Percentiles rank a stretch among this genome's conserved stretches.
Evolutionary conservation across 2,888 invertebrate genomes (phyloP).

Genomic region (Caradrina clavipalpis): DNA sequence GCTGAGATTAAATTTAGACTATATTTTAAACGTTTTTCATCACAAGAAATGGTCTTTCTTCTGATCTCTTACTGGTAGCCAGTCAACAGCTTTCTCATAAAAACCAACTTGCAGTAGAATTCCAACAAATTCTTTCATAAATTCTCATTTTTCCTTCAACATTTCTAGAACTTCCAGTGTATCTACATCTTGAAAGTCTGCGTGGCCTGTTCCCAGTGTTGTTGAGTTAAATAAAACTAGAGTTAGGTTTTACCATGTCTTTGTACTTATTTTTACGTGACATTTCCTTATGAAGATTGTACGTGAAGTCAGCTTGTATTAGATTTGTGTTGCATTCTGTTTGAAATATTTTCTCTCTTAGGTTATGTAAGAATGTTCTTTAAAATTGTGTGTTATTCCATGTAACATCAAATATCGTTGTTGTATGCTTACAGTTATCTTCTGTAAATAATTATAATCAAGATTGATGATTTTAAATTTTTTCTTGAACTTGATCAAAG

Average conservation of each 20-base stretch:
- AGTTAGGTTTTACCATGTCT: slow-evolving; percentile 35
- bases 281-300: slow-evolving; percentile 46
- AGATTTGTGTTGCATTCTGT: slow-evolving; percentile 51
- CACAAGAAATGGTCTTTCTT: too few relatives aligned
- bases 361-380: slow-evolving; percentile 27
- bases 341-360: slow-evolving; percentile 28
- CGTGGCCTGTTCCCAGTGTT: neutral
- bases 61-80: too few relatives aligned
- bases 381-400: slow-evolving; percentile 29
- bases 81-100: too few relatives aligned
- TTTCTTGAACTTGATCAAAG: neutral
- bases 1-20: too few relatives aligned
- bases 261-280: slow-evolving; percentile 44
- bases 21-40: too few relatives aligned
- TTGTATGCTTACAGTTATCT: neutral
- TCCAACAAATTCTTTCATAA: too few relatives aligned
- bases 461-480: neutral
- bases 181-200: slow-evolving; percentile 6
- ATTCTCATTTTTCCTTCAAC: neutral
- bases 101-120: too few relatives aligned
- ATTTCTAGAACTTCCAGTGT: neutral
- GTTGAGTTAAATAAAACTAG: slow-evolving; percentile 34
- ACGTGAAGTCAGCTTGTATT: slow-evolving; percentile 42
- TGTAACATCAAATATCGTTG: slow-evolving; percentile 1
- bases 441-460: neutral